phyloP scores from a whole-genome alignment of 2,113 vertebrate species.

The Microtus ochrogaster region DNA sequence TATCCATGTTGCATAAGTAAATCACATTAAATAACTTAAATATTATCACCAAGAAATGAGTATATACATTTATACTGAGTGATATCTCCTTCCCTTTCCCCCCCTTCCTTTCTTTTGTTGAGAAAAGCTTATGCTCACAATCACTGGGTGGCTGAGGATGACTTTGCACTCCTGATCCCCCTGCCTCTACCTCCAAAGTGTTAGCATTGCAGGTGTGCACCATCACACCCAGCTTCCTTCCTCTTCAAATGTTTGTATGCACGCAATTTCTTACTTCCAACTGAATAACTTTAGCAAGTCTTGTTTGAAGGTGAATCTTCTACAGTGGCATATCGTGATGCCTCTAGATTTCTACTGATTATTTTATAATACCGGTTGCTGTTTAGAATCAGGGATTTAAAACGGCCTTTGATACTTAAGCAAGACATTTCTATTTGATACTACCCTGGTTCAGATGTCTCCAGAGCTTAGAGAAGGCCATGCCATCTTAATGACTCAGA shows the following conservation, averaged over 20 bases:
- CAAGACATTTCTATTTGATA: background rate
- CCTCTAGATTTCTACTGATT: slow-evolving; percentile 23
- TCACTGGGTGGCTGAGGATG: background rate
- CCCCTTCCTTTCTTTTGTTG: background rate
- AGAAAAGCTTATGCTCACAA: background rate
- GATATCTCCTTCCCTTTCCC: background rate
- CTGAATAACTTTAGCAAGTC: slow-evolving; percentile 42
- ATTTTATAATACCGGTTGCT: slow-evolving; percentile 34
- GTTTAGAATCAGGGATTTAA: slow-evolving; percentile 24
- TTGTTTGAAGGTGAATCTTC: slow-evolving; percentile 39
- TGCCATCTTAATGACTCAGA: slow-evolving; percentile 87
- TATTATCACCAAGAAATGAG: background rate
- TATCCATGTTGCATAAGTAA: background rate
- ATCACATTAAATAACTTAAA: background rate
- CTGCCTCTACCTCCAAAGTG: background rate
- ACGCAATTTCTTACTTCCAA: slow-evolving; percentile 38
- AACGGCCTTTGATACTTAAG: slow-evolving; percentile 28
- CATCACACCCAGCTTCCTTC: background rate
- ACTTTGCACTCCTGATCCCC: background rate
- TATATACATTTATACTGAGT: background rate
- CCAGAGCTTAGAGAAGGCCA: slow-evolving; percentile 90
- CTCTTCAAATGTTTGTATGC: slow-evolving; percentile 54
- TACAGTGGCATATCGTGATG: background rate
- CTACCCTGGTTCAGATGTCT: slow-evolving; percentile 86
- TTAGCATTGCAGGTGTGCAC: background rate